A percentile compares a stretch with the other conserved stretches of the same genome.
Conservation (phyloP, 2,888 invertebrate species). For the Parnassius mnemosyne region DNA sequence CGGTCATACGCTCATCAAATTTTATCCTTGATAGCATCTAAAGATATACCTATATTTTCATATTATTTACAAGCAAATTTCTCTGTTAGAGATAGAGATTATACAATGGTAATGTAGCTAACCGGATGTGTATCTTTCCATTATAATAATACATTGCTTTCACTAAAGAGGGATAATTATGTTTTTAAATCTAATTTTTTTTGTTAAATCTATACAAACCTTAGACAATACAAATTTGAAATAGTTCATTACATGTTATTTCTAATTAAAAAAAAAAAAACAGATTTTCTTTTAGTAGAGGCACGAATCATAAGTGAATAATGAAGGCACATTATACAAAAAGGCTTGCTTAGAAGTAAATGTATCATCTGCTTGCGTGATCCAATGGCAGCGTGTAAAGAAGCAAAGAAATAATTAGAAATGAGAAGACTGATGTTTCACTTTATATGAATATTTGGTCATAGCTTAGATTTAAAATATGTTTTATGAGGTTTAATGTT, state of each 20-base stretch:
- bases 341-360: slow-evolving; percentile 22
- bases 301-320: slow-evolving; percentile 53
- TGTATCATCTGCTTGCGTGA: slow-evolving; percentile 47
- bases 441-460: slow-evolving; percentile 1
- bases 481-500: no score
- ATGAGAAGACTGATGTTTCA: slow-evolving; percentile 1
- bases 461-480: slow-evolving; percentile 11
- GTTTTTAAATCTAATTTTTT: no score
- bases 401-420: slow-evolving; percentile 40
- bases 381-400: slow-evolving; percentile 65
- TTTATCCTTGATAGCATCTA: no score
- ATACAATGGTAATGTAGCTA: no score
- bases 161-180: not conserved
- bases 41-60: no score
- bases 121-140: slow-evolving; percentile 1
- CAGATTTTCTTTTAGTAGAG: slow-evolving; percentile 37
- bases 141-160: not conserved
- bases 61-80: no score
- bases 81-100: no score
- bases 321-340: slow-evolving; percentile 54
- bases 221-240: slow-evolving; percentile 14
- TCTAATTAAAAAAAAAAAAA: slow-evolving; percentile 30
- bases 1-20: not conserved
- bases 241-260: slow-evolving; percentile 22
- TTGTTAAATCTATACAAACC: slow-evolving; percentile 18